phyloP scores from a whole-genome alignment of 2,113 vertebrate species.

The Gorsachius goisagi region DNA sequence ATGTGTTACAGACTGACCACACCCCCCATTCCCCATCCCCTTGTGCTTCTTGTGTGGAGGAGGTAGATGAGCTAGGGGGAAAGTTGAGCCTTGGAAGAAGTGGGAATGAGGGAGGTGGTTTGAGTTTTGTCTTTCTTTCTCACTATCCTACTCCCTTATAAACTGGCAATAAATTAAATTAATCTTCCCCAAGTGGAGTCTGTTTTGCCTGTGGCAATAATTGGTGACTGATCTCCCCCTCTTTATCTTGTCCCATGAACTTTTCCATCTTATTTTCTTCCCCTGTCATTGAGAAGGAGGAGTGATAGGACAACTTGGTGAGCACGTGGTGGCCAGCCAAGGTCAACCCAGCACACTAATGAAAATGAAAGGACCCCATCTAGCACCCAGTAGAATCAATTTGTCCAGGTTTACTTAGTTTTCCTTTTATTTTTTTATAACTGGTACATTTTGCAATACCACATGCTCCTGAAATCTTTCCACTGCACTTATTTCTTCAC shows the following conservation, averaged over 20 bases:
- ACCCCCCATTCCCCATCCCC: not conserved
- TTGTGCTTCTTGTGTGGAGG: fast-evolving
- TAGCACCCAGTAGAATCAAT: not conserved
- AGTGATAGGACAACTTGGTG: not conserved
- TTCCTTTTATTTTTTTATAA: not conserved
- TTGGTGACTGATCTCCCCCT: not conserved
- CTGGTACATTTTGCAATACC: not conserved
- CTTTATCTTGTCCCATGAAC: not conserved
- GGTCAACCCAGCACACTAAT: not conserved
- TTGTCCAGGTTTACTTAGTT: not conserved
- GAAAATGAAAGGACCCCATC: not conserved
- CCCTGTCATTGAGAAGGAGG: not conserved
- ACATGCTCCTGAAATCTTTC: not conserved
- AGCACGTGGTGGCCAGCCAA: not conserved
- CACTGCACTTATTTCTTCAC: not conserved
- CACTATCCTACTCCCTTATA: not conserved
- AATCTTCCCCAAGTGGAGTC: not conserved
- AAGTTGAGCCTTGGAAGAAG: not conserved
- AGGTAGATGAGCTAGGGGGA: not conserved
- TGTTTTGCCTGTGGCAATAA: not conserved
- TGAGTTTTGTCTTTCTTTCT: not conserved
- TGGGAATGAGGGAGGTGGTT: not conserved
- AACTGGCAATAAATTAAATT: not conserved
- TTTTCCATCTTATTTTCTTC: not conserved
- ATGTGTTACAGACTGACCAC: not conserved